Conservation (phyloP, 2,888 invertebrate genomes). For the Tachina lurida region DNA sequence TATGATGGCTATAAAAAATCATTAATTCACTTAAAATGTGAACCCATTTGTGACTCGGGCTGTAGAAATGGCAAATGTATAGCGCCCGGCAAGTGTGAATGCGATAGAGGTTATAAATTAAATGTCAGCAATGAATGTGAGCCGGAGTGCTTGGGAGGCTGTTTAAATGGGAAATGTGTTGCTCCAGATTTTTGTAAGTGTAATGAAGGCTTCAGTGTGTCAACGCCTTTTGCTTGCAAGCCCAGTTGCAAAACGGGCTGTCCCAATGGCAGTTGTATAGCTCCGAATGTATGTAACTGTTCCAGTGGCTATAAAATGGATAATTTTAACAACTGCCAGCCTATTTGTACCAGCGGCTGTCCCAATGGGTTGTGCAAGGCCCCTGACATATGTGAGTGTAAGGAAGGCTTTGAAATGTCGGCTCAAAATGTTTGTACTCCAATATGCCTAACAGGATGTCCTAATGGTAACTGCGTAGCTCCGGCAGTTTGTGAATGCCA, state of each 20-base stretch:
- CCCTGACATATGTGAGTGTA: slow-evolving; percentile 76
- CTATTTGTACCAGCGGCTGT: slow-evolving; percentile 78
- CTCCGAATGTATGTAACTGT: slow-evolving; percentile 88
- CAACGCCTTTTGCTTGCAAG: slow-evolving; percentile 75
- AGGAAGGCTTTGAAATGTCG: slow-evolving; percentile 68
- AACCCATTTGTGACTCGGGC: slow-evolving; percentile 76
- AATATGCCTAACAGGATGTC: slow-evolving; percentile 46
- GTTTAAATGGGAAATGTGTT: slow-evolving; percentile 79
- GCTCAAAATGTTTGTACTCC: slow-evolving; percentile 34
- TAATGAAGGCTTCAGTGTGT: slow-evolving; percentile 83
- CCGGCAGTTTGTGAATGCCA: slow-evolving; percentile 77
- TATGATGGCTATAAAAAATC: slow-evolving; percentile 57
- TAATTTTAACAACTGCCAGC: slow-evolving; percentile 71
- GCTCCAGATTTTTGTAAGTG: slow-evolving; percentile 85
- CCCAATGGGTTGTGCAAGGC: slow-evolving; percentile 75
- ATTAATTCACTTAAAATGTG: slow-evolving; percentile 58
- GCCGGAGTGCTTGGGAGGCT: slow-evolving; percentile 77
- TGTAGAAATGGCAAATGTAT: slow-evolving; percentile 77
- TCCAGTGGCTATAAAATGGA: slow-evolving; percentile 84
- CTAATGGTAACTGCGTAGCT: slow-evolving; percentile 74
- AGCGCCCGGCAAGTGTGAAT: slow-evolving; percentile 76
- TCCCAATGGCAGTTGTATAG: slow-evolving; percentile 84
- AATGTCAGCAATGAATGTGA: slow-evolving; percentile 74
- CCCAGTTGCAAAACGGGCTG: slow-evolving; percentile 77
- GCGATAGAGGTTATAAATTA: slow-evolving; percentile 71